Conservation (phyloP, 2,113 vertebrate genomes). For the Speoplatyrhinus poulsoni region DNA sequence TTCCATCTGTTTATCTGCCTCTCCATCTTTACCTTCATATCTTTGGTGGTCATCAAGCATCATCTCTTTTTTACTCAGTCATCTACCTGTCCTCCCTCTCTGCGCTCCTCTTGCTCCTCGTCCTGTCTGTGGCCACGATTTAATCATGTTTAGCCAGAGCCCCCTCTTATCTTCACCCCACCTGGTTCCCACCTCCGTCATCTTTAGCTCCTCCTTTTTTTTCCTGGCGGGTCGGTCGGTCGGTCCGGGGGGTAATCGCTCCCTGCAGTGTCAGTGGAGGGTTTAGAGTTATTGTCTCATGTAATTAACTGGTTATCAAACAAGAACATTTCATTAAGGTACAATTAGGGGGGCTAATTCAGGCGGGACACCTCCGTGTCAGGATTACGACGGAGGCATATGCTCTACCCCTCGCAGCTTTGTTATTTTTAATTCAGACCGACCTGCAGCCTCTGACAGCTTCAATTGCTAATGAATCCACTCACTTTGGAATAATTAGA, state of each 20-base stretch:
- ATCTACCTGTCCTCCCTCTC: too few relatives aligned
- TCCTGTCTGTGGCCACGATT: neutral
- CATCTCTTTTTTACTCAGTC: neutral
- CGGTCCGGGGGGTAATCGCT: constrained; percentile 62
- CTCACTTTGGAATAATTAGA: constrained; percentile 86
- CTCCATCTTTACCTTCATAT: neutral
- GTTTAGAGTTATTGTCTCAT: constrained; percentile 84
- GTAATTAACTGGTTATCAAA: constrained; percentile 95
- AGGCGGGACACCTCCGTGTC: constrained; percentile 81
- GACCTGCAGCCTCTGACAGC: constrained; percentile 78
- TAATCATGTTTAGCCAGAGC: too few relatives aligned
- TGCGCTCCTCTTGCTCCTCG: neutral
- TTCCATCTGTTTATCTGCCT: neutral
- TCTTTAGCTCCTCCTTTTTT: neutral
- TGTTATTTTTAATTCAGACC: constrained; percentile 78
- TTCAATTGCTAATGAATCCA: constrained; percentile 87
- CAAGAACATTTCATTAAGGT: constrained; percentile 90
- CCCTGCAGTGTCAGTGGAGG: constrained; percentile 75
- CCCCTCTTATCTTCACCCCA: neutral
- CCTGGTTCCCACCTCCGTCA: constrained; percentile 2
- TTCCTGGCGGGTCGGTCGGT: constrained; percentile 12
- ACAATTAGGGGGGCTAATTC: constrained; percentile 88
- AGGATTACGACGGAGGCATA: constrained; percentile 81
- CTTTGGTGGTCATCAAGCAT: neutral
- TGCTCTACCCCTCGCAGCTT: constrained; percentile 77